Percentiles rank a stretch among this genome's conserved stretches.
Conservation (phyloP, 2,113 vertebrate species). For the Nestor notabilis region DNA sequence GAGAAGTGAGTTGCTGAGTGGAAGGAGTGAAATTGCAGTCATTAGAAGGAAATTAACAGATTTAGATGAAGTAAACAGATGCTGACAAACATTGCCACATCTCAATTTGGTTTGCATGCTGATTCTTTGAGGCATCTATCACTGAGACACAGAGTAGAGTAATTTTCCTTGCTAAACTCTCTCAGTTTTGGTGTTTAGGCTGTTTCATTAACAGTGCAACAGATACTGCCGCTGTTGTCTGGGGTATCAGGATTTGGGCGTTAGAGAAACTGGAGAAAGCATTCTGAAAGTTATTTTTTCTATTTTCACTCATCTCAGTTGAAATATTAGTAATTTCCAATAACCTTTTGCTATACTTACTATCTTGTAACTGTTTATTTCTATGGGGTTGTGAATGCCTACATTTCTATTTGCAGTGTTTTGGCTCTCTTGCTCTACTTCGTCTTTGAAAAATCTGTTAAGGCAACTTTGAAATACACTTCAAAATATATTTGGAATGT, state of each 20-base stretch:
- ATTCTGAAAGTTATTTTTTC: neutral
- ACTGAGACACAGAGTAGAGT: neutral
- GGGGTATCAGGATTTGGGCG: neutral
- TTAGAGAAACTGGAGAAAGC: neutral
- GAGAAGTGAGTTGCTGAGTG: neutral
- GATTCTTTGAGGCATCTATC: neutral
- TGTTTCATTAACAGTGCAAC: neutral
- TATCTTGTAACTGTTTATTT: neutral
- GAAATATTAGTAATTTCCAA: neutral
- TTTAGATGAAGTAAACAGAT: neutral
- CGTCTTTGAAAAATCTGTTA: neutral
- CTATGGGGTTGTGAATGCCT: neutral
- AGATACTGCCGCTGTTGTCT: neutral
- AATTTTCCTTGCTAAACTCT: neutral
- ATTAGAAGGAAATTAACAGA: neutral
- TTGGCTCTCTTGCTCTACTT: neutral
- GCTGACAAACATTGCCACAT: neutral
- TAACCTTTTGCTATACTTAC: neutral
- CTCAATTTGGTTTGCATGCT: neutral
- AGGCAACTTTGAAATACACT: neutral
- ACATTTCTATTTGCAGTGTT: neutral
- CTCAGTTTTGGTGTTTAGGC: neutral
- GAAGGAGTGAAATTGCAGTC: neutral
- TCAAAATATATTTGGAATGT: neutral
- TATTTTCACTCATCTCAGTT: rapidly evolving